A percentile compares a stretch with the other conserved stretches of the same genome.
phyloP scores from a whole-genome alignment of 2,888 invertebrate species.

The Trachelus stipa region DNA sequence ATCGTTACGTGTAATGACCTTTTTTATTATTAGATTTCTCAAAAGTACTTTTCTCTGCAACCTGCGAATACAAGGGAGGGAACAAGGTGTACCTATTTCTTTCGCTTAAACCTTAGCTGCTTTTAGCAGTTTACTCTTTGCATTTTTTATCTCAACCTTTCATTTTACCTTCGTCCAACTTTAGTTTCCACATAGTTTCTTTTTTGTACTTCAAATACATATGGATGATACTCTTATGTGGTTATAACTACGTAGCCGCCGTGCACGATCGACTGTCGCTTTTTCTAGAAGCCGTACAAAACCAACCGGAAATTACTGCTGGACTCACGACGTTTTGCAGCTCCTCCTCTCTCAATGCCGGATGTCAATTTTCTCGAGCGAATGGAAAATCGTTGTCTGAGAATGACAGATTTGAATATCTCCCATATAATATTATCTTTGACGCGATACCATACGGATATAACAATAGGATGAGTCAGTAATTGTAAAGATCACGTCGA shows the following conservation, averaged over 20 bases:
- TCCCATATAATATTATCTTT: neutral
- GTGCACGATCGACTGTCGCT: neutral
- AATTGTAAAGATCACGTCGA: neutral
- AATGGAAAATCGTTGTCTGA: constrained; percentile 26
- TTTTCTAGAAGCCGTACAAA: constrained; percentile 51
- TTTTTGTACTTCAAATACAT: neutral
- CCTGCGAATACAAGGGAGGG: neutral
- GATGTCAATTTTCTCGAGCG: neutral
- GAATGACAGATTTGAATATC: constrained; percentile 51
- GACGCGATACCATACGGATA: neutral
- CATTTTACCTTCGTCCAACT: neutral
- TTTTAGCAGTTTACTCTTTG: too few relatives aligned
- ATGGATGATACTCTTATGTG: neutral
- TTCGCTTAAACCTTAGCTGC: neutral
- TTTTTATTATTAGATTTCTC: neutral
- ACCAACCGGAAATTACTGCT: constrained; percentile 57
- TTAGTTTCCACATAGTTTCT: neutral
- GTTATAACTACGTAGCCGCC: neutral
- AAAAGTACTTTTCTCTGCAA: neutral
- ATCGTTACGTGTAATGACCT: neutral
- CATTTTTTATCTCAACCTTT: neutral
- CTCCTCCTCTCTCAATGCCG: neutral
- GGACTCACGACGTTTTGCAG: constrained; percentile 17
- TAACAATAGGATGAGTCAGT: neutral
- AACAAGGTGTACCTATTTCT: neutral